Conservation (phyloP, 2,113 vertebrate species). For the Protobothrops flavoviridis region DNA sequence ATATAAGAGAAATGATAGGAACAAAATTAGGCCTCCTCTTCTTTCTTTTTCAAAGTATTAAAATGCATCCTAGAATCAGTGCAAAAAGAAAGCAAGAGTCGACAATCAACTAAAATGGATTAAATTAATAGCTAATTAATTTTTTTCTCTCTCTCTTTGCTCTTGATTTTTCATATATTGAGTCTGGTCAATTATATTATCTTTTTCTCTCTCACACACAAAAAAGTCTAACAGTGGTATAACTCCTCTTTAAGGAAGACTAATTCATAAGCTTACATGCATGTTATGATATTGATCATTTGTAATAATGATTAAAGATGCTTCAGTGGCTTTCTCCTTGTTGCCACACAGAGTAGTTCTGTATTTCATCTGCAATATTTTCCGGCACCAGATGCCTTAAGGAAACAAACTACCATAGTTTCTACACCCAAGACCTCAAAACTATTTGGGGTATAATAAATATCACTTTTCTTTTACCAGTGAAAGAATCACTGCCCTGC, state of each 20-base stretch:
- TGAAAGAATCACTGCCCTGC: not conserved
- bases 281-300: not conserved
- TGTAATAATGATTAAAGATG: not conserved
- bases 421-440: not conserved
- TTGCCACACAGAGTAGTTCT: not conserved
- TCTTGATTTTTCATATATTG: not conserved
- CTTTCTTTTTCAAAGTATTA: not conserved
- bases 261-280: not conserved
- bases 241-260: not conserved
- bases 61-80: not conserved
- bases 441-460: not conserved
- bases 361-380: not conserved
- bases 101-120: not conserved
- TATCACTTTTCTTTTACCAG: not conserved
- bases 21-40: not conserved
- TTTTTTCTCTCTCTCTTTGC: not conserved
- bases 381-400: not conserved
- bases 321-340: not conserved
- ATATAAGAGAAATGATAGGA: not conserved
- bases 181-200: not conserved
- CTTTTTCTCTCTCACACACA: not conserved
- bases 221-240: not conserved
- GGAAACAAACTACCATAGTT: not conserved
- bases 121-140: not conserved
- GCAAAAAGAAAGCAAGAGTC: not conserved